A percentile compares a stretch with the other conserved stretches of the same genome.
These are phyloP conservation scores for Mesoclemmys tuberculata DNA, from an alignment of 2,113 vertebrate genomes.

Conservation along the genomic window DNA sequence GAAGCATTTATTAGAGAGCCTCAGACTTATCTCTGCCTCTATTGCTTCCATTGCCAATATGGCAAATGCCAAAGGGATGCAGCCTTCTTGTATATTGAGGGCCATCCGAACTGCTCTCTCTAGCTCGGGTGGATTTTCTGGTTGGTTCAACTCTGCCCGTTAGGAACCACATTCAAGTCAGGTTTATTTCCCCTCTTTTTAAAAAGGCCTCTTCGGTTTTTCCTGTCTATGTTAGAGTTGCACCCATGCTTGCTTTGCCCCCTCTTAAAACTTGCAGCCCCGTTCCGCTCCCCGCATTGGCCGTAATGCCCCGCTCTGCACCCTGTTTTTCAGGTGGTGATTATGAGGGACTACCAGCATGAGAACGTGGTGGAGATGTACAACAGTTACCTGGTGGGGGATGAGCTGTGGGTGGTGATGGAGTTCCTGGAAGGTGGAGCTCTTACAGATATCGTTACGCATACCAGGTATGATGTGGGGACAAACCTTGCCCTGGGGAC, in stretches of 20 bases:
- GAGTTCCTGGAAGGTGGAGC: conserved; percentile 97
- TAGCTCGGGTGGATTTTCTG: neutral
- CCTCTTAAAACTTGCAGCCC: too few species aligned
- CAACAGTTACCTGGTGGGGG: conserved; percentile 97
- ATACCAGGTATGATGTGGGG: conserved; percentile 83
- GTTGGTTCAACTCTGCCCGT: neutral
- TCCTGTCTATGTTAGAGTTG: neutral
- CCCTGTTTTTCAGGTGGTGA: conserved; percentile 87
- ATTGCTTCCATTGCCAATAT: neutral
- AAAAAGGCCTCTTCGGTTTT: neutral
- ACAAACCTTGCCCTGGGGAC: neutral
- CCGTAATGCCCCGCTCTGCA: neutral
- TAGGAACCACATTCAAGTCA: neutral
- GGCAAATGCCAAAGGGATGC: neutral
- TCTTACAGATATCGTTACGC: conserved; percentile 95
- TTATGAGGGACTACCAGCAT: conserved; percentile 97
- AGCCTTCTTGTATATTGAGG: neutral
- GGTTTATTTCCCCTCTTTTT: neutral
- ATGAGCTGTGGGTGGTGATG: conserved; percentile 98
- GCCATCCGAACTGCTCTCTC: neutral
- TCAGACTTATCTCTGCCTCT: neutral
- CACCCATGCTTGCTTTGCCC: neutral
- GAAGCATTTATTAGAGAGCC: neutral
- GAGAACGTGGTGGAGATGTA: conserved; percentile 99
- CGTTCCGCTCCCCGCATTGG: accelerated